Evolutionary conservation across 2,113 vertebrate genomes (phyloP), one percentile per base, ranked within the genome.

Genomic region (Ochotona princeps): DNA sequence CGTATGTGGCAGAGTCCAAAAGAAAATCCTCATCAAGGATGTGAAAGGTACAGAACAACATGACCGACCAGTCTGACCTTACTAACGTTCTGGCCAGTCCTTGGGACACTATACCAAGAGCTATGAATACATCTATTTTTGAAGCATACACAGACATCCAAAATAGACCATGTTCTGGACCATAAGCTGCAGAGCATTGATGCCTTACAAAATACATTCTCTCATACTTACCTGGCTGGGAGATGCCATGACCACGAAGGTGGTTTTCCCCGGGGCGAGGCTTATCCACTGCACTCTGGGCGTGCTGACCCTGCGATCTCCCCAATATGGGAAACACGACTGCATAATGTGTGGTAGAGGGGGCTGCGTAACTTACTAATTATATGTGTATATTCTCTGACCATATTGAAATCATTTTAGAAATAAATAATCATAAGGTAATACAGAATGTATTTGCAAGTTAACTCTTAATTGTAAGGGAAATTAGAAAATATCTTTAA

Each of bases 51-150:
- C 12, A 72, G 6, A 86, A 61, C 20, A 86, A 57, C 21, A 86
- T 13, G 57, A 6, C 88, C 60, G 74, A n/a, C 23, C n/a, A 89
- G 7, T 86, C 72, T 95, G 69, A 65, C 25, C 44, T 86, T 49
- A 88, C 13, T 91, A 69, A 89, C 51, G 70, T 90, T 70, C 76
- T 44, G 38, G 38, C 6, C 38, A 44, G 38, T 44, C 38, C 38
- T 26, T 23, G 80, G 66, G 76, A 83, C 30, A 82, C 32, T 70
- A 66, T 15, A 73, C 25, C 63, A 81, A 49, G 20, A 82, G 25
- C 86, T 83, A 94, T 86, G 65, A 82, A 80, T 76, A 81, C 49
- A 35, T 81, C 35, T 89, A 82, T 73, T 94, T 85, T 92, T 90
- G 21, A 87, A 78, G n/a, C 67, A 6, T 1, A 25, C 49, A 7